phyloP scores from a whole-genome alignment of 1,140 invertebrate genomes.

The Streblospio benedicti region DNA sequence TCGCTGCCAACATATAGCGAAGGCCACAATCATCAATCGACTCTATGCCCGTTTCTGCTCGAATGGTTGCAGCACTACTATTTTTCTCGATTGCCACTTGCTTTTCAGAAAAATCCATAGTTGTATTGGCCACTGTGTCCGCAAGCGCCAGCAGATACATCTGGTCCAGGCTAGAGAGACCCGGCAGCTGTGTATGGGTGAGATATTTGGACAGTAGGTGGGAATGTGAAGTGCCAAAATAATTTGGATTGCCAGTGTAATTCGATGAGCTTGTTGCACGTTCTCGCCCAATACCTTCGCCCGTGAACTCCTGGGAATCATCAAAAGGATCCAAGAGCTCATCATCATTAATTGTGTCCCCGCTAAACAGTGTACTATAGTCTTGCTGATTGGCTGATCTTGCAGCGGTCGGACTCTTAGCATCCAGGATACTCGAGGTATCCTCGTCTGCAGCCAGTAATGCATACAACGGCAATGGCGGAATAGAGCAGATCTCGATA shows the following conservation, averaged over 20 bases:
- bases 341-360: conserved; percentile 34
- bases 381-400: conserved; percentile 15
- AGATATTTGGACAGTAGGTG: conserved; percentile 68
- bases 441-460: conserved; percentile 78
- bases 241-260: conserved; percentile 27
- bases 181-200: conserved; percentile 92
- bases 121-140: conserved; percentile 76
- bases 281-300: conserved; percentile 30
- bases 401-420: conserved; percentile 8
- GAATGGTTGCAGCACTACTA: too few species aligned
- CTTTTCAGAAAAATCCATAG: conserved; percentile 39
- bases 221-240: conserved; percentile 45
- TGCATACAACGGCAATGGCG: conserved; percentile 91
- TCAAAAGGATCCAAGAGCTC: conserved; percentile 41
- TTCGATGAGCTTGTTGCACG: conserved; percentile 48
- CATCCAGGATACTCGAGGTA: neutral
- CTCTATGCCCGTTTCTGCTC: too few species aligned
- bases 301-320: conserved; percentile 1
- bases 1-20: conserved; percentile 90
- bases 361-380: conserved; percentile 67
- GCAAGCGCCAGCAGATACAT: conserved; percentile 96
- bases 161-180: conserved; percentile 92
- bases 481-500: conserved; percentile 90
- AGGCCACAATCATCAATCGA: conserved; percentile 95
- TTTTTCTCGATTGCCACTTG: too few species aligned